phyloP scores from a whole-genome alignment of 1,140 invertebrate species.

The Drosophila carrolli region DNA sequence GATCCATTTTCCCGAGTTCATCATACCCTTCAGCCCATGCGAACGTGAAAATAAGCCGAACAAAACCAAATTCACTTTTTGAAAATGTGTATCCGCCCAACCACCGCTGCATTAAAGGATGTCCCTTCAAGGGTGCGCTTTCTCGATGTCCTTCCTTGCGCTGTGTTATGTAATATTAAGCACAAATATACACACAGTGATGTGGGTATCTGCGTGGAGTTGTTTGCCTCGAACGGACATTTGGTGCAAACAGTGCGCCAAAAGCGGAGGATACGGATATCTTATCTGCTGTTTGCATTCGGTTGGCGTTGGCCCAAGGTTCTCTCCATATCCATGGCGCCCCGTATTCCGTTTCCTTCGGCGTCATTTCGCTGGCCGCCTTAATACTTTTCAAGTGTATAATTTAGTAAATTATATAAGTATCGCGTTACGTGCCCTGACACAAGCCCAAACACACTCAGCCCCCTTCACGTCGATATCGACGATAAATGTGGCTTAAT shows the following conservation, averaged over 20 bases:
- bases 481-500: slow-evolving; percentile 69
- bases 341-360: slow-evolving; percentile 49
- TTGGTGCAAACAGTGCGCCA: slow-evolving; percentile 73
- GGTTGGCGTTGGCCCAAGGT: slow-evolving; percentile 62
- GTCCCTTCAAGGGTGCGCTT: slow-evolving; percentile 58
- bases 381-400: slow-evolving; percentile 82
- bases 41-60: not conserved
- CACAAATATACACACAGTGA: slow-evolving; percentile 46
- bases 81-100: slow-evolving; percentile 12
- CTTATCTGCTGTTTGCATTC: slow-evolving; percentile 82
- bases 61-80: slow-evolving; percentile 6
- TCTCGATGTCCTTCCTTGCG: slow-evolving; percentile 21
- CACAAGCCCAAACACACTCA: slow-evolving; percentile 45
- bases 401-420: slow-evolving; percentile 82
- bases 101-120: slow-evolving; percentile 61
- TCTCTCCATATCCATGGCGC: slow-evolving; percentile 43
- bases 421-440: slow-evolving; percentile 72
- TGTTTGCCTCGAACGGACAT: slow-evolving; percentile 71
- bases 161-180: slow-evolving; percentile 73
- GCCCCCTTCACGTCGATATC: slow-evolving; percentile 26
- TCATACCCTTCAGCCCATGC: not conserved
- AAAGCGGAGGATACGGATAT: slow-evolving; percentile 78
- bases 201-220: slow-evolving; percentile 19
- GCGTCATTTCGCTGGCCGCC: slow-evolving; percentile 39
- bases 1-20: not conserved